Base-by-base conservation (phyloP, 2,797 vertebrate genomes). In the Sebastes iracundus region DNA sequence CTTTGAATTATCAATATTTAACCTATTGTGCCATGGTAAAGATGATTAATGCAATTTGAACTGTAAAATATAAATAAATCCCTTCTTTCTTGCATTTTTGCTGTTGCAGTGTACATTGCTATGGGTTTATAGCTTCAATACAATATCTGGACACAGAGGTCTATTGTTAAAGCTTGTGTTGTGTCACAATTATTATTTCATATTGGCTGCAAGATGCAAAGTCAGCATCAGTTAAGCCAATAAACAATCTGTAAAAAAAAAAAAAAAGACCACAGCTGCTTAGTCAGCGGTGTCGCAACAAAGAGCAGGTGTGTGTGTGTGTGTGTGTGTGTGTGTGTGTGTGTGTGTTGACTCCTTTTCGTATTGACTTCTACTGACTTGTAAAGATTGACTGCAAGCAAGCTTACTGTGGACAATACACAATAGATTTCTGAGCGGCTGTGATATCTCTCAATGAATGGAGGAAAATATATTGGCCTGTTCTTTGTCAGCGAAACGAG, bases 191-290 rank as follows among this genome's bases (percentile, higher is more conserved):
- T 60, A 56, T 85, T 60, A 72, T 86, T 86, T 79, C 42, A 80
- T 87, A 88, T 77, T 70, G 63, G 42, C 52, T 68, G 30, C 18
- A 49, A 75, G 22, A 83, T 77, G 85, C 88, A 82, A 56, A 77
- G 70, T 90, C 89, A 90, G 87, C 87, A 76, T 38, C 16, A 1
- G 73, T 46, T 74, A 33, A 73, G 42, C 52, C 80, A 75, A 86
- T 81, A 84, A 83, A 84, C 64, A 80, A 80, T 75, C 69, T 77
- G 80, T 64, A 56, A 72, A 27, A 27, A 46, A 42, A 5, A 14
- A 18, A 18, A 46, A 66, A 69, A 52, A 74, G 11, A 78, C 13
- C 8, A 7, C 38, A 73, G 42, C 9, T 18, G 88, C 87, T 72
- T 64, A 60, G 79, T 90, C 89, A 88, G 90, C 79, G 0, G 22